Conservation (phyloP, 2,888 invertebrate species). For the Caenorhabditis imperialis region DNA sequence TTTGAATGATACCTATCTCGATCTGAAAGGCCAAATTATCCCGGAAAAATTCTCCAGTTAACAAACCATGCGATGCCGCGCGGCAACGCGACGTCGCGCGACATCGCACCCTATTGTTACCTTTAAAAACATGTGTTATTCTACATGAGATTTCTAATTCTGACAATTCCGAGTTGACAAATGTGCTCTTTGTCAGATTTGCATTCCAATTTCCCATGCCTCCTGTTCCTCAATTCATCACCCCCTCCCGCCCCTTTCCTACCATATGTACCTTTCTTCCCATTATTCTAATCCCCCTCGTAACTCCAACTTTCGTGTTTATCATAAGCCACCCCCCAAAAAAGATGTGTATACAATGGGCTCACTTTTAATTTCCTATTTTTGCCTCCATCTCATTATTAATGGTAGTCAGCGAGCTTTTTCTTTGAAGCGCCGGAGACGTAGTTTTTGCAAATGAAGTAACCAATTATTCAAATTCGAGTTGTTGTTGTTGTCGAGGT, state of each 20-base stretch:
- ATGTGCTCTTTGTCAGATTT: constrained; percentile 6
- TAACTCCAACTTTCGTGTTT: constrained; percentile 7
- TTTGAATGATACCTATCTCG: too few species aligned
- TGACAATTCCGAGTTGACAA: not conserved
- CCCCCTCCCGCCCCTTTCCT: not conserved
- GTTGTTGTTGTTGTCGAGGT: constrained; percentile 38
- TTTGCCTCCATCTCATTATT: not conserved
- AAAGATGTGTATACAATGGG: constrained; percentile 2
- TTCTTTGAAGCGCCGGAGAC: not conserved
- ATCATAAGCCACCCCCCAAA: not conserved
- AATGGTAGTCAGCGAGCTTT: not conserved
- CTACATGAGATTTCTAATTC: not conserved
- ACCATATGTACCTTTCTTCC: constrained; percentile 22
- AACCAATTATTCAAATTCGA: constrained; percentile 52
- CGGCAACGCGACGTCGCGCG: too few species aligned
- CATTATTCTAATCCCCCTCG: constrained; percentile 4
- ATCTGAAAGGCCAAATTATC: too few species aligned
- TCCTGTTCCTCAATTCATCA: constrained; percentile 31
- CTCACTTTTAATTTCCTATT: constrained; percentile 21
- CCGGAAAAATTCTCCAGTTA: too few species aligned
- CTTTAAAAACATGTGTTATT: too few species aligned
- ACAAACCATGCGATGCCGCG: too few species aligned
- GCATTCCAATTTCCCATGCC: constrained; percentile 33
- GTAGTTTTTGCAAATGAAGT: constrained; percentile 40
- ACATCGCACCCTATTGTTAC: too few species aligned